Evolutionary conservation across 2,888 invertebrate species (phyloP).

Genomic region (Drosophila niveifrons): DNA sequence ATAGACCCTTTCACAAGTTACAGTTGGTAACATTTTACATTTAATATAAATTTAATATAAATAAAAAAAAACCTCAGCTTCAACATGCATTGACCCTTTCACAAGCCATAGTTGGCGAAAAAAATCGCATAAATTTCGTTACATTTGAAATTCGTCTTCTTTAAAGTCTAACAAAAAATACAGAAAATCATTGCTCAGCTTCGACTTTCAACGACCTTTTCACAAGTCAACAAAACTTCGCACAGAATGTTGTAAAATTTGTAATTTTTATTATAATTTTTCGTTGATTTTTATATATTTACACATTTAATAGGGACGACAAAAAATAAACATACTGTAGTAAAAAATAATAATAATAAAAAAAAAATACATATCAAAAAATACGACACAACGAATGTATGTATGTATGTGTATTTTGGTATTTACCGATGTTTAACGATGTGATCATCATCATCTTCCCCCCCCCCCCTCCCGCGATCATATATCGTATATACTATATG

Average conservation of each 20-base stretch:
- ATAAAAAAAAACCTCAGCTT: no score
- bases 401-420: slow-evolving; percentile 40
- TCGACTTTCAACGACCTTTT: no score
- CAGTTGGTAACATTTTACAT: no score
- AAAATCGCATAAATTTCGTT: no score
- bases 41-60: no score
- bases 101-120: no score
- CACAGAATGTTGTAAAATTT: background rate
- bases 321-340: slow-evolving; percentile 41
- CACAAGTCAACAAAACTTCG: background rate
- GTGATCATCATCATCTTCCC: slow-evolving; percentile 22
- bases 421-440: slow-evolving; percentile 41
- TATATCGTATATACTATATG: slow-evolving; percentile 4
- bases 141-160: no score
- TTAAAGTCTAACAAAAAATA: no score
- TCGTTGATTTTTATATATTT: slow-evolving; percentile 59
- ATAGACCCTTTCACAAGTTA: no score
- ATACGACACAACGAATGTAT: slow-evolving; percentile 24
- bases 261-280: slow-evolving; percentile 45
- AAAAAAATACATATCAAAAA: slow-evolving; percentile 42
- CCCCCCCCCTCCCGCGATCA: slow-evolving; percentile 5
- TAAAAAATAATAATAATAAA: slow-evolving; percentile 35
- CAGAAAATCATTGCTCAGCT: no score
- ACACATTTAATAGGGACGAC: slow-evolving; percentile 55
- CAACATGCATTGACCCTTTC: no score